These are phyloP conservation scores for Machimus atricapillus DNA, from an alignment of 2,888 invertebrate species.

Conservation along the genomic window DNA sequence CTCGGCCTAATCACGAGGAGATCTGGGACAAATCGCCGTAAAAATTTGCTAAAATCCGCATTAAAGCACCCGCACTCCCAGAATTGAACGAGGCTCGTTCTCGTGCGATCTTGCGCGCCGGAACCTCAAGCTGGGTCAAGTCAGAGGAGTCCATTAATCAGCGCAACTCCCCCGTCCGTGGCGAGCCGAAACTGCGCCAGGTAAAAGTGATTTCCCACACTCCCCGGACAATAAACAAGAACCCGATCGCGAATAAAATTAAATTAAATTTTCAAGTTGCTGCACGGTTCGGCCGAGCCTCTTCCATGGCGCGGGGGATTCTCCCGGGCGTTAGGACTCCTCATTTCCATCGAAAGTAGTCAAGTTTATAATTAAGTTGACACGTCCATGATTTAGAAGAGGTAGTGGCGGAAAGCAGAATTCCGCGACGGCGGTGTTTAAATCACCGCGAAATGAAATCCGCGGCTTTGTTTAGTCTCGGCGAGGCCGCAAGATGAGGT, in stretches of 20 bases:
- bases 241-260: constrained; percentile 38
- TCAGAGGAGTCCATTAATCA: constrained; percentile 24
- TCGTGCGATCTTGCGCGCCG: background rate
- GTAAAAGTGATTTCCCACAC: constrained; percentile 47
- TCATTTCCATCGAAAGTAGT: background rate
- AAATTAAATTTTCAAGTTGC: constrained; percentile 37
- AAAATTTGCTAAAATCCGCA: constrained; percentile 22
- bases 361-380: constrained; percentile 13
- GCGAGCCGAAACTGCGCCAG: background rate
- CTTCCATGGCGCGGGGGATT: background rate
- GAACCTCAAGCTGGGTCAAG: constrained; percentile 19
- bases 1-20: background rate
- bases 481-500: background rate
- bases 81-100: background rate
- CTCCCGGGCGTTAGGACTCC: background rate
- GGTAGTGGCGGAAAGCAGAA: background rate
- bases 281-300: background rate
- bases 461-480: constrained; percentile 33
- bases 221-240: constrained; percentile 31
- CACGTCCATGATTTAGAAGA: background rate
- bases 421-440: background rate
- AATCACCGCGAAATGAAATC: constrained; percentile 22
- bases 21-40: constrained; percentile 30
- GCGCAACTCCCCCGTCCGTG: background rate
- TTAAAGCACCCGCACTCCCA: background rate